These are phyloP conservation scores for Motacilla tschutschensis DNA, from an alignment of 2,113 vertebrate species.

Conservation along the genomic window DNA sequence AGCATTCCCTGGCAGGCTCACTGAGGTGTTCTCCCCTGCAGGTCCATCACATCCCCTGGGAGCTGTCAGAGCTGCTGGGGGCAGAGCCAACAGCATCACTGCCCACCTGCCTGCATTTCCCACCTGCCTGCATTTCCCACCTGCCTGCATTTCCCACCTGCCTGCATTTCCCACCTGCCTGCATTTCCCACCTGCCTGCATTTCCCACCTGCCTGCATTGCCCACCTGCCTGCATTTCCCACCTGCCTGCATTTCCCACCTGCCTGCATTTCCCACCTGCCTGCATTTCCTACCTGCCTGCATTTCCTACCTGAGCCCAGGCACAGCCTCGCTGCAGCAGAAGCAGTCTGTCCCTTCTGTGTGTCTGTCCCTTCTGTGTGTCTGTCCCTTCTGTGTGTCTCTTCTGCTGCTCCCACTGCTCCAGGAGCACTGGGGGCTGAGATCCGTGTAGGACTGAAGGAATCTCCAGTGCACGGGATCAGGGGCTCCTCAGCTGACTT, in stretches of 20 bases:
- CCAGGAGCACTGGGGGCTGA: not conserved
- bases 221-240: too few species aligned
- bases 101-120: not conserved
- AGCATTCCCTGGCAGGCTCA: not conserved
- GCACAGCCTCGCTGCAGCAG: not conserved
- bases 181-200: not conserved
- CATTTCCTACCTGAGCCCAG: not conserved
- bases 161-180: too few species aligned
- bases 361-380: too few species aligned
- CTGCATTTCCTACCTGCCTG: too few species aligned
- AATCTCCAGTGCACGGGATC: not conserved
- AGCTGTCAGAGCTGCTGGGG: not conserved
- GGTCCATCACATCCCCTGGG: not conserved
- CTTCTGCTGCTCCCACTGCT: slow-evolving; percentile 2
- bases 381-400: not conserved
- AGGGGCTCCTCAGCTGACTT: not conserved
- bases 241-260: too few species aligned
- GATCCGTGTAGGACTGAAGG: not conserved
- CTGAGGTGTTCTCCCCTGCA: not conserved
- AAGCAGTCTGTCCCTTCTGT: too few species aligned
- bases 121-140: too few species aligned
- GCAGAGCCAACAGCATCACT: not conserved
- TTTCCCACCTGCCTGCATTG: too few species aligned
- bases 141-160: too few species aligned
- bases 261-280: too few species aligned